Evolutionary conservation across 2,797 vertebrate species (phyloP), one percentile per base, ranked within the genome.

Genomic region (Anolis apletophallus): DNA sequence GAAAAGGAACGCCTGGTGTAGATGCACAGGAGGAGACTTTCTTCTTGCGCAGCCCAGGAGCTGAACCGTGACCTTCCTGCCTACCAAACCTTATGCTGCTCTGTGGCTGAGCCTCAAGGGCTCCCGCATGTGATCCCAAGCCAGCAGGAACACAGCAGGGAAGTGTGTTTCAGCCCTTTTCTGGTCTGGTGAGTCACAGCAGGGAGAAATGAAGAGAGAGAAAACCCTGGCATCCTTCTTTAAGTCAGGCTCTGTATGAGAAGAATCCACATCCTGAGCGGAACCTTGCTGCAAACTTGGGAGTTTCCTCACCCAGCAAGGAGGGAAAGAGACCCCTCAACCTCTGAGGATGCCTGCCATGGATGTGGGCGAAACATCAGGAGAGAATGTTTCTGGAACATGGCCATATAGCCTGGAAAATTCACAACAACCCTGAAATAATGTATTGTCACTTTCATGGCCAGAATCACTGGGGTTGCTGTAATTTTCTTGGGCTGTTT

Each of bases 251-350:
- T 5, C 54, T 3, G 17, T 64, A 40, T 23, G 34, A 55, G 34
- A 67, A 50, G 52, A 87, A 64, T 54, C 23, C 46, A 64, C 81
- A 73, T 79, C 29, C 57, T 84, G 75, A 17, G 36, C 78, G 26
- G 50, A 83, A 16, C 8, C 32, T 26, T 59, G 17, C 32, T 5
- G 34, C 23, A 13, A 6, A 50, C 21, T 23, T 64, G 80, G 69
- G 69, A 23, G 2, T 61, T 36, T 64, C 40, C 26, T 78, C n/a
- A 13, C n/a, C 54, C 2, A 9, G 36, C 5, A 17, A 40, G 72
- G 7, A 64, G 29, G 29, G 23, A 72, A 40, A 40, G 40, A 40
- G 40, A 40, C 40, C 40, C 40, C 40, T 40, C 40, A 5, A 40
- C 40, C 40, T 40, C 40, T 40, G 40, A 40, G 40, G 5, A 40